Conservation (phyloP, 2,797 vertebrate species). For the Phalanger gymnotis region DNA sequence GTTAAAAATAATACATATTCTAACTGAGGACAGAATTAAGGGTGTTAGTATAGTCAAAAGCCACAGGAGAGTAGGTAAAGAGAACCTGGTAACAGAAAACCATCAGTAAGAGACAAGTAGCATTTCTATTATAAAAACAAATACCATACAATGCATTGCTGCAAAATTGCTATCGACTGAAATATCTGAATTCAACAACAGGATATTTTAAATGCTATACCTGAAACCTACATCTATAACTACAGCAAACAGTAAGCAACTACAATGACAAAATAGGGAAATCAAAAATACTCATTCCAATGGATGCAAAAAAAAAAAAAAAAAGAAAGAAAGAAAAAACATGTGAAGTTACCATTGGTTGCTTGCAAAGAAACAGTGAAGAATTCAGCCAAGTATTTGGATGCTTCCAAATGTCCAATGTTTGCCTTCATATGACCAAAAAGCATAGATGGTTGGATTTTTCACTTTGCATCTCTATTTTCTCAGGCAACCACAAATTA, state of each 20-base stretch:
- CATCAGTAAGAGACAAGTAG: slow-evolving; percentile 58
- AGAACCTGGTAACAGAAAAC: slow-evolving; percentile 64
- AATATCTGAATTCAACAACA: slow-evolving; percentile 72
- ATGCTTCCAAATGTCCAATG: slow-evolving; percentile 31
- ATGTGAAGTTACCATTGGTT: slow-evolving; percentile 52
- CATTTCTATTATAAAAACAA: slow-evolving; percentile 74
- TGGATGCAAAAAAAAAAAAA: slow-evolving; percentile 52
- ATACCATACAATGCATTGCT: slow-evolving; percentile 1
- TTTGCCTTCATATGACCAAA: not conserved
- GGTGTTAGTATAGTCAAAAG: slow-evolving; percentile 55
- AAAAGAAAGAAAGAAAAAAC: too few species aligned
- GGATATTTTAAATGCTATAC: slow-evolving; percentile 35
- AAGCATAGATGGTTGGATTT: not conserved
- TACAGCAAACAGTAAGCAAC: slow-evolving; percentile 65
- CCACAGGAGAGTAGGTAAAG: slow-evolving; percentile 66
- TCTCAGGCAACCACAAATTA: slow-evolving; percentile 43
- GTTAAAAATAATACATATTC: slow-evolving; percentile 55
- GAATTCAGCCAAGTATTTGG: slow-evolving; percentile 6
- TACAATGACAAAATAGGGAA: slow-evolving; percentile 49
- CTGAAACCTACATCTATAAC: slow-evolving; percentile 44
- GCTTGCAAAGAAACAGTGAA: not conserved
- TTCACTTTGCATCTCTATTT: slow-evolving; percentile 26
- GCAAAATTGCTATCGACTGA: slow-evolving; percentile 13
- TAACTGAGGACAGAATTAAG: slow-evolving; percentile 72
- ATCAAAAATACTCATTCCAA: slow-evolving; percentile 57